Base-by-base conservation (phyloP, 2,888 invertebrate genomes). In the Eumacrocentrus americanus region DNA sequence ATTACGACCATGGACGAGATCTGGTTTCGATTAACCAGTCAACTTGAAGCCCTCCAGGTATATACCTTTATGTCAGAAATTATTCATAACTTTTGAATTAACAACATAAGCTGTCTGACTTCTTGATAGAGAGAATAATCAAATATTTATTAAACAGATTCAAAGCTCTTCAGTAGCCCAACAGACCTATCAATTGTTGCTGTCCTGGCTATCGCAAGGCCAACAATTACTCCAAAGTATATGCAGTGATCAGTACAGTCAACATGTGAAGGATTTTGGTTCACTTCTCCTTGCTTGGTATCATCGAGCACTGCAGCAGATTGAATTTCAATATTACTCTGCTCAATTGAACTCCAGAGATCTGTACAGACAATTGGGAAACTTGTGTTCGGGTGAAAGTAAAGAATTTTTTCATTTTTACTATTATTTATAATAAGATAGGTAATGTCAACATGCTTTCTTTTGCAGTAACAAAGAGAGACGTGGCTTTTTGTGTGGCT, bases 381-480 rank as follows among this genome's bases (percentile, higher is more conserved):
- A 56, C 53, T 50, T 72, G 9, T 70, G 51, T 51, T 62, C 64
- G 23, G 61, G 64, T 40, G 70, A 72, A 61, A 74, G 78, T 78
- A 72, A 9, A 35, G 44, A 23, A 44, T 53, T 16, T 29, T 52
- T 52, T 53, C 34, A 7, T 25, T 25, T 20, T 16, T 6, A 37
- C 3, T 16, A 47, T 42, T 48, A 40, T 29, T 9, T 37, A 1
- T 25, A 9, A 16, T 22, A 12, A 18, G 5, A 38, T 9, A 4
- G 44, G 46, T 16, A 12, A 3, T 35, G 18, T n/a, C 18, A 25
- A 18, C 7, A 9, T 4, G n/a, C 23, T 7, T 12, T 16, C 44
- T 34, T 37, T 37, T 76, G 65, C 63, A 84, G 84, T 82, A 67
- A 75, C 83, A 11, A 79, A 70, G 63, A 76, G 81, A 66, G 84